Evolutionary conservation across 2,113 vertebrate genomes (phyloP), one percentile per base, ranked within the genome.

Genomic region (Machaerirhynchus nigripectus): DNA sequence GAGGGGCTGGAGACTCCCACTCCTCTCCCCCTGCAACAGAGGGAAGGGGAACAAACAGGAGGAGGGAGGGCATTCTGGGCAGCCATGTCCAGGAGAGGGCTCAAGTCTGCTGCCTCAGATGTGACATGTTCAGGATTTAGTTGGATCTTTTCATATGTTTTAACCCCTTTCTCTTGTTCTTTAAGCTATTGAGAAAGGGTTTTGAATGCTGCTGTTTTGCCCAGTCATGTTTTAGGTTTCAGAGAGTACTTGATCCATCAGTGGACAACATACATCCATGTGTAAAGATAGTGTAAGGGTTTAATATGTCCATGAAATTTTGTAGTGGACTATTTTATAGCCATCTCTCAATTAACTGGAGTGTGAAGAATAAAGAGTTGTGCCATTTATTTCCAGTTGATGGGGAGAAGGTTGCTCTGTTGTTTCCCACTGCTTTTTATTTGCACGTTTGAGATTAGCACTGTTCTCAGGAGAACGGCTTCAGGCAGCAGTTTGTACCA

Each of bases 1-100:
- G 37, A 31, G 40, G 13, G 33, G 20, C 23, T 9, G 17, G 15
- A 83, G 49, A 49, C 18, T 83, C 85, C 40, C 28, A 40, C 26
- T 85, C 7, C 24, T 61, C 13, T 31, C 28, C 15, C 23, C 1
- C 10, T 53, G 35, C 35, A 23, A 28, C 6, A 28, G n/a, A 19
- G 15, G 37, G 19, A 64, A 75, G 13, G 9, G 27, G 16, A 70
- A 15, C 14, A 52, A 85, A 15, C 11, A 60, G 15, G 39, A 78
- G n/a, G 15, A 53, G 24, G 0, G 5, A 65, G 15, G 12, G 7
- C 2, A 2, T 27, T n/a, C 18, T 8, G 1, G 16, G 24, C 39
- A 82, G 27, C 49, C 17, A 0, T 57, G 26, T 6, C 28, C 3
- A 2, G 42, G 47, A 67, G 50, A 53, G 12, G 13, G 9, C 20